Evolutionary conservation across 1,140 invertebrate genomes (phyloP), one percentile per base, ranked within the genome.

Genomic region (Megathymus violae): DNA sequence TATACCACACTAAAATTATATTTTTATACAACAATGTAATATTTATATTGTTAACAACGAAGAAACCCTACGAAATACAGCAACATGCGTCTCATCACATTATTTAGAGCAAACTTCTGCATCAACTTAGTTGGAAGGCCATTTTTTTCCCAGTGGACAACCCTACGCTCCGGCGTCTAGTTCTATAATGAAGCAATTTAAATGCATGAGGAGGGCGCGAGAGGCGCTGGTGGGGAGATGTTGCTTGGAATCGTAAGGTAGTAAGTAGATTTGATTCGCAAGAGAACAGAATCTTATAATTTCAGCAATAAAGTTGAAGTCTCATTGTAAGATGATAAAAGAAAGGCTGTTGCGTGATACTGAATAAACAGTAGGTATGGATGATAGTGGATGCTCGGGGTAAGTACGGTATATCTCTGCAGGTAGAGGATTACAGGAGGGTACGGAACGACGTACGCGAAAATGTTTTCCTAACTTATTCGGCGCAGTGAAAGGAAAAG

Each of bases 171-270:
- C 72, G 74, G 66, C 83, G 79, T 89, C 86, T 89, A 86, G 82
- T 79, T 84, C 85, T 71, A 80, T 91, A 92, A 92, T 92, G 91
- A 92, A 92, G 89, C 89, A 92, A 92, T 92, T 91, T 92, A 92
- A 92, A 92, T 92, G 91, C 91, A 92, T 92, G 91, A 91, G 87
- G 89, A 90, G 89, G 89, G 88, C 88, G 88, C 82, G 86, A 82
- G 81, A 76, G 77, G 59, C 71, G 74, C 64, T 85, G 85, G 83
- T 79, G 80, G 83, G 86, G 82, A 74, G 67, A 82, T 64, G 41
- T 58, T 50, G 27, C 27, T 51, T 62, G 59, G 59, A 46, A 58
- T 52, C 41, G 62, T 62, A 81, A 74, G 6, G 64, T 62, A 67
- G 1, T 69, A 87, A 76, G 40, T 52, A 15, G 38, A 58, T 5